phyloP scores from a whole-genome alignment of 2,113 vertebrate genomes.

The Carassius auratus region DNA sequence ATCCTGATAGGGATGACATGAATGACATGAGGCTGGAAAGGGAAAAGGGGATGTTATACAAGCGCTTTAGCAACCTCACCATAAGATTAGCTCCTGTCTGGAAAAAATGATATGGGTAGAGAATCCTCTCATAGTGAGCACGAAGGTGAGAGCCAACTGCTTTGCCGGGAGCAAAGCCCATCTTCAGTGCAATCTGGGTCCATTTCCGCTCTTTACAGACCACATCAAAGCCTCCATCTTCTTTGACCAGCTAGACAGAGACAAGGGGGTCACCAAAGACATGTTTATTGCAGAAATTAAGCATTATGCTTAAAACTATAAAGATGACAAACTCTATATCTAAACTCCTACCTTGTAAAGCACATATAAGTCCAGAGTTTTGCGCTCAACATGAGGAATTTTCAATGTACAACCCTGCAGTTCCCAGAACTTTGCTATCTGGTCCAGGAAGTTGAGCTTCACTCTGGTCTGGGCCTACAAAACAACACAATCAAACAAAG shows the following conservation, averaged over 20 bases:
- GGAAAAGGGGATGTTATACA: neutral
- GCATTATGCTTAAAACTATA: neutral
- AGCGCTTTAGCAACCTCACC: conserved; percentile 73
- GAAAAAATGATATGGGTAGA: conserved; percentile 95
- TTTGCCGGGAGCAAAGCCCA: conserved; percentile 96
- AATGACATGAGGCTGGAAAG: neutral
- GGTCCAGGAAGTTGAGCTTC: conserved; percentile 96
- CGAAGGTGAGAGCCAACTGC: conserved; percentile 94
- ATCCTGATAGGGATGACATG: neutral
- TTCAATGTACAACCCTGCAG: conserved; percentile 95
- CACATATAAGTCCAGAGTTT: conserved; percentile 94
- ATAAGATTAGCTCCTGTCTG: conserved; percentile 86
- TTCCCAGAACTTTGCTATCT: conserved; percentile 99
- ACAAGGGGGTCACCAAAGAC: neutral
- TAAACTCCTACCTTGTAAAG: conserved; percentile 84
- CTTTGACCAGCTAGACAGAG: conserved; percentile 87
- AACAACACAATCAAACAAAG: conserved; percentile 30
- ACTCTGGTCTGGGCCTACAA: conserved; percentile 94
- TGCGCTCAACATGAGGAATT: conserved; percentile 96
- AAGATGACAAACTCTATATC: neutral
- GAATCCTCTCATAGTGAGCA: conserved; percentile 92
- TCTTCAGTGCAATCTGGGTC: conserved; percentile 93
- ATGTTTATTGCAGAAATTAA: neutral
- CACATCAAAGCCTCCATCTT: conserved; percentile 93
- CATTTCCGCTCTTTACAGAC: conserved; percentile 96